Conservation (phyloP, 2,113 vertebrate species). For the Megaceryle torquata region DNA sequence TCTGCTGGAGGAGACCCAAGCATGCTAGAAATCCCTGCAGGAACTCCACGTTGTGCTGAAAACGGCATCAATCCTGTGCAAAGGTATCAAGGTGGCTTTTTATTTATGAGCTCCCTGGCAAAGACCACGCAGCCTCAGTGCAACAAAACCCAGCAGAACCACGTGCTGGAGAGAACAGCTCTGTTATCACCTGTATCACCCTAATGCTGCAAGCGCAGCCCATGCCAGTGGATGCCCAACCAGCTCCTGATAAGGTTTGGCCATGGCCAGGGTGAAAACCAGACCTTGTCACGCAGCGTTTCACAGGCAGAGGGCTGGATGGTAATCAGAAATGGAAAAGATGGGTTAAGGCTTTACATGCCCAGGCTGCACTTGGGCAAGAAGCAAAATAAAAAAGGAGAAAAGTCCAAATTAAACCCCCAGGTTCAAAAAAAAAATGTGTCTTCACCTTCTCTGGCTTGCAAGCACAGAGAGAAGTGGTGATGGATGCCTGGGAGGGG, state of each 20-base stretch:
- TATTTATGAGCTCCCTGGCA: not conserved
- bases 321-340: not conserved
- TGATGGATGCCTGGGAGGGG: too few relatives aligned
- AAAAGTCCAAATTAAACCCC: not conserved
- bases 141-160: not conserved
- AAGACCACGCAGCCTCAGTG: not conserved
- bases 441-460: not conserved
- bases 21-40: fast-evolving
- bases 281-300: not conserved
- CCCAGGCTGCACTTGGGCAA: not conserved
- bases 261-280: not conserved
- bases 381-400: not conserved
- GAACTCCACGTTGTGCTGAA: not conserved
- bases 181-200: not conserved
- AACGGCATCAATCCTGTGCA: not conserved
- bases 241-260: not conserved
- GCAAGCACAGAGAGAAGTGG: too few relatives aligned
- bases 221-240: not conserved
- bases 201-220: not conserved
- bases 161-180: not conserved
- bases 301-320: too few relatives aligned
- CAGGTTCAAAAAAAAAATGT: not conserved
- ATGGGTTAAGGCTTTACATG: not conserved
- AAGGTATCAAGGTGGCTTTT: not conserved
- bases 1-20: not conserved